Evolutionary conservation across 2,113 vertebrate species (phyloP).

Genomic region (Hoplias malabaricus): DNA sequence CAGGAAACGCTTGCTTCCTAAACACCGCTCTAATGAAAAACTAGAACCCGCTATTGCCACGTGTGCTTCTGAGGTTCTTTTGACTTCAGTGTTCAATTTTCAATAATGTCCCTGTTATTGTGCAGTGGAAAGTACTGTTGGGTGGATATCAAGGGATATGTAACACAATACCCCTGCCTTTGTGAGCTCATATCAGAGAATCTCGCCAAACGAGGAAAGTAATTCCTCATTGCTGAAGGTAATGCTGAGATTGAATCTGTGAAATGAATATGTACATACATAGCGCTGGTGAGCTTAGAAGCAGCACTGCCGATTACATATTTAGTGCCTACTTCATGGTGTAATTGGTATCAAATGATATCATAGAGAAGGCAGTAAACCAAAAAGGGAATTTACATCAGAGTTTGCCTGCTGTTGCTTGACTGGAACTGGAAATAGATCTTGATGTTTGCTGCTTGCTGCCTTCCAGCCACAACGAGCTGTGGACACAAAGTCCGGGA

Average conservation of each 20-base stretch:
- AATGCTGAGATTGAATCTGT: not conserved
- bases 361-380: not conserved
- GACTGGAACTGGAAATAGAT: no score
- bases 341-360: not conserved
- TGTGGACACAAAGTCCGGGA: not conserved
- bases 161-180: not conserved
- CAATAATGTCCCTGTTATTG: slow-evolving; percentile 4
- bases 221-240: not conserved
- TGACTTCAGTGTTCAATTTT: not conserved
- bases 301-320: not conserved
- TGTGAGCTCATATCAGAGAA: not conserved
- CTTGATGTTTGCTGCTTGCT: not conserved
- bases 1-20: not conserved
- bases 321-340: not conserved
- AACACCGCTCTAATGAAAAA: not conserved
- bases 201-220: not conserved
- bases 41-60: not conserved
- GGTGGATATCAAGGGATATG: not conserved
- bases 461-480: not conserved
- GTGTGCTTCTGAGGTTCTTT: not conserved
- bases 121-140: slow-evolving; percentile 1
- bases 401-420: no score
- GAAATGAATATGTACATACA: not conserved
- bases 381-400: not conserved
- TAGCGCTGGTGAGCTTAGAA: not conserved